phyloP scores from a whole-genome alignment of 1,140 invertebrate species.

The Patella vulgata region DNA sequence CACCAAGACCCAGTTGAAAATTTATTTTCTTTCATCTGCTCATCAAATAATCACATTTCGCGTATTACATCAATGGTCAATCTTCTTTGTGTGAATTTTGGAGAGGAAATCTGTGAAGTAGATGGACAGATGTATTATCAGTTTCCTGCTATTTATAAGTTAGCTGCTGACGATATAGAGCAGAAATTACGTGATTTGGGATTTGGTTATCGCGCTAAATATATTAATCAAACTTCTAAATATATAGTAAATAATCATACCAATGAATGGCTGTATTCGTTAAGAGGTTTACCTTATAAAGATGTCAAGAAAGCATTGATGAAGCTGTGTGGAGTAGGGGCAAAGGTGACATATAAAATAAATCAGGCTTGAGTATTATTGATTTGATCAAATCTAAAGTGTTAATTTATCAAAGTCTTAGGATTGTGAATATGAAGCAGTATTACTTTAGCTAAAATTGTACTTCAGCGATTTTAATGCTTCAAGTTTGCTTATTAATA shows the following conservation, averaged over 20 bases:
- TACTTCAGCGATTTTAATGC: too few species aligned
- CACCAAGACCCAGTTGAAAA: constrained; percentile 92
- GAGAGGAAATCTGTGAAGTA: constrained; percentile 76
- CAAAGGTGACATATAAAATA: constrained; percentile 74
- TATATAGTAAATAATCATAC: constrained; percentile 69
- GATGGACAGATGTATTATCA: constrained; percentile 77
- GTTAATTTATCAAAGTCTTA: too few species aligned
- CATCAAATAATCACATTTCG: constrained; percentile 95
- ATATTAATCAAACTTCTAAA: constrained; percentile 43
- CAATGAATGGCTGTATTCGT: constrained; percentile 77
- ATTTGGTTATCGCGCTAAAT: constrained; percentile 89
- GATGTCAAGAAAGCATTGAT: constrained; percentile 78
- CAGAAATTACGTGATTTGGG: constrained; percentile 77
- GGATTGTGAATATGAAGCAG: neutral
- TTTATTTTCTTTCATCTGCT: constrained; percentile 96
- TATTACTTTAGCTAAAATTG: too few species aligned
- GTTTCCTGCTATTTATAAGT: constrained; percentile 81
- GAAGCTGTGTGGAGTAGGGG: constrained; percentile 85
- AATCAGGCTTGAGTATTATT: too few species aligned
- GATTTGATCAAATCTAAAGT: too few species aligned
- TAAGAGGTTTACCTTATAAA: constrained; percentile 77
- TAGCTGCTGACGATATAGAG: constrained; percentile 70
- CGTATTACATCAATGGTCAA: constrained; percentile 88
- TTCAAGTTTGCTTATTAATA: too few species aligned
- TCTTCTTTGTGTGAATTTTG: constrained; percentile 86